Evolutionary conservation across 2,888 invertebrate species (phyloP), one percentile per base, ranked within the genome.

Genomic region (Dolomedes plantarius): DNA sequence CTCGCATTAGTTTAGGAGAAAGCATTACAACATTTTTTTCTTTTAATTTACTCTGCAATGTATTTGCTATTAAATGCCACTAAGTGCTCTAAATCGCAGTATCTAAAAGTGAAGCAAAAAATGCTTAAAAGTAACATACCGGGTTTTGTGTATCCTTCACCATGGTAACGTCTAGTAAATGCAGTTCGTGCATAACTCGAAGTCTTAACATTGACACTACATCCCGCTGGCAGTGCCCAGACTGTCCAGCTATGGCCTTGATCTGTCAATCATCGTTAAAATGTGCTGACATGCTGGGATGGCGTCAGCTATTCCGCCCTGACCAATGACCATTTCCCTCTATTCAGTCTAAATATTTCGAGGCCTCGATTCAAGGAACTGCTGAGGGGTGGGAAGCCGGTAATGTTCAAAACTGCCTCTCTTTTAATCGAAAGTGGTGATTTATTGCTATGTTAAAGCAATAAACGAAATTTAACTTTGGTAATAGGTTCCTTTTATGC

Each of bases 211-310:
- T 36, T 16, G 31, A 72, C 28, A 28, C n/a, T 16, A 56, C 29
- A n/a, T 77, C 77, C 77, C 39, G 69, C 71, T 56, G 74, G 11
- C 64, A 64, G 23, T 41, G 11, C n/a, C 27, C 31, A 71, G 68
- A 76, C 11, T 69, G 50, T 46, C 82, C 46, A 29, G 23, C n/a
- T 16, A 36, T 13, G 29, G 50, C 68, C 65, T 75, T 76, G 32
- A 76, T 64, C 46, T 67, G 77, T 83, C 83, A 83, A 83, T 83
- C 83, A 77, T 77, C 72, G 77, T 83, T 77, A 83, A 83, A 83
- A 83, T 67, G 67, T 67, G 67, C 83, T 77, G 77, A 77, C 73
- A 72, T 67, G 65, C 50, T 56, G 50, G 77, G 31, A 75, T 67
- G 36, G 72, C 65, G 67, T 56, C 77, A 31, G 56, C 62, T 29